Percentiles rank a stretch among this genome's conserved stretches.
phyloP scores from a whole-genome alignment of 2,888 invertebrate genomes.

The Pegoplata infirma region DNA sequence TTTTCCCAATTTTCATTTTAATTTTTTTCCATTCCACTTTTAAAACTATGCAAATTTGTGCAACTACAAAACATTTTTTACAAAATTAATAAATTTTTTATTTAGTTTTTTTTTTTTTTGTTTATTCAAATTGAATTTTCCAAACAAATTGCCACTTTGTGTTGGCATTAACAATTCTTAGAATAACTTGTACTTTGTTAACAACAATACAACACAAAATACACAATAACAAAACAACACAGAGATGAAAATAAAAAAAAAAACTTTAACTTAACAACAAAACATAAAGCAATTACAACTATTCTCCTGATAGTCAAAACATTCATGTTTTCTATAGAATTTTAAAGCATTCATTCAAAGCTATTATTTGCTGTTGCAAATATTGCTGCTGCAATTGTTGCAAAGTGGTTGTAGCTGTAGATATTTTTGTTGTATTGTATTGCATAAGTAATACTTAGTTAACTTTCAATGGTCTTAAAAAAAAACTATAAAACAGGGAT shows the following conservation, averaged over 20 bases:
- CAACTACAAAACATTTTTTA: slow-evolving; percentile 21
- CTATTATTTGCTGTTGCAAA: slow-evolving; percentile 33
- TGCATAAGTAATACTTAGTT: slow-evolving; percentile 30
- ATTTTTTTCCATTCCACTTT: no score
- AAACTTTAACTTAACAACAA: slow-evolving; percentile 36
- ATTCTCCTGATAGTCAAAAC: slow-evolving; percentile 57
- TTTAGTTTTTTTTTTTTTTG: slow-evolving; percentile 20
- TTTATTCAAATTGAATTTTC: slow-evolving; percentile 64
- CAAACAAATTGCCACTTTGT: slow-evolving; percentile 66
- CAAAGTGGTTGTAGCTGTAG: slow-evolving; percentile 29
- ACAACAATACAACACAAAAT: slow-evolving; percentile 32
- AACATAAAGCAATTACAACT: slow-evolving; percentile 61
- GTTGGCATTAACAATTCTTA: slow-evolving; percentile 61
- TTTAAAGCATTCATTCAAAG: slow-evolving; percentile 11
- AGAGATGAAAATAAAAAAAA: not conserved
- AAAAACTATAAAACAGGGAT: not conserved
- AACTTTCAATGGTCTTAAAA: slow-evolving; percentile 25
- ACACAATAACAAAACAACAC: slow-evolving; percentile 5
- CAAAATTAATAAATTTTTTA: slow-evolving; percentile 13
- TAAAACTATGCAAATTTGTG: slow-evolving; percentile 29
- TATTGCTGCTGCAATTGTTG: slow-evolving; percentile 45
- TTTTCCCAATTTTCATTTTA: not conserved
- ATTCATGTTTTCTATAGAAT: slow-evolving; percentile 39
- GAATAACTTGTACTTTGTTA: slow-evolving; percentile 54
- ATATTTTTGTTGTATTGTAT: slow-evolving; percentile 22